Evolutionary conservation across 30 jellyfish, hydroid and myxozoan species (phyloP), one percentile per base, ranked within the genome.

Genomic region (Aurelia coerulea): DNA sequence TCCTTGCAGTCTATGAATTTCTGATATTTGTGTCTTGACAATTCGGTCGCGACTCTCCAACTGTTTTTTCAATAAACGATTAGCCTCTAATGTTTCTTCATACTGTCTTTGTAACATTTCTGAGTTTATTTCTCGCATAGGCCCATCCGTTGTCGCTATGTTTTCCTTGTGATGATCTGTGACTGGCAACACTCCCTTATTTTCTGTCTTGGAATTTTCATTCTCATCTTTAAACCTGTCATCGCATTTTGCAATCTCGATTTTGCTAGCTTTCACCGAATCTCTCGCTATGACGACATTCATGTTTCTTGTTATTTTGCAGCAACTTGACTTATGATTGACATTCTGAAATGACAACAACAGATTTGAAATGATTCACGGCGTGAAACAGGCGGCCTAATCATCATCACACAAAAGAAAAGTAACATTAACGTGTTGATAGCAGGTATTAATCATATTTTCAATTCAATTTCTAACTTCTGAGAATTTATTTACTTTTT

Each of bases 211-310:
- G 34, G 68, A 15, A 19, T 35, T 70, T 31, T 5, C 64, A 23
- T 58, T 4, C 29, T 34, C 67, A 56, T n/a, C 35, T 23, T 60
- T 4, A 23, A 5, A 33, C 16, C 62, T 64, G 6, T 41, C 71
- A 8, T 84, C 88, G 60, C 60, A 3, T 34, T 33, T 33, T 34
- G 50, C 67, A 31, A 63, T 69, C 54, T 64, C 78, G 46, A 84
- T 52, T 46, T 73, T 84, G 35, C 88, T 84, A 0, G 93, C 93
- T 64, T 53, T 84, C 33, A 74, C 93, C 4, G 83, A 68, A 42
- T 73, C 76, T 34, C 86, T 84, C 35, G 93, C 53, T 65, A 84
- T 42, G 82, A 71, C 83, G 29, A 84, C 78, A 41, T 84, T 84
- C 93, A 84, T 84, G 37, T 65, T 39, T 31, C 49, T 15, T 42